A percentile compares a stretch with the other conserved stretches of the same genome.
phyloP scores from a whole-genome alignment of 2,797 vertebrate species.

The Hybognathus amarus region DNA sequence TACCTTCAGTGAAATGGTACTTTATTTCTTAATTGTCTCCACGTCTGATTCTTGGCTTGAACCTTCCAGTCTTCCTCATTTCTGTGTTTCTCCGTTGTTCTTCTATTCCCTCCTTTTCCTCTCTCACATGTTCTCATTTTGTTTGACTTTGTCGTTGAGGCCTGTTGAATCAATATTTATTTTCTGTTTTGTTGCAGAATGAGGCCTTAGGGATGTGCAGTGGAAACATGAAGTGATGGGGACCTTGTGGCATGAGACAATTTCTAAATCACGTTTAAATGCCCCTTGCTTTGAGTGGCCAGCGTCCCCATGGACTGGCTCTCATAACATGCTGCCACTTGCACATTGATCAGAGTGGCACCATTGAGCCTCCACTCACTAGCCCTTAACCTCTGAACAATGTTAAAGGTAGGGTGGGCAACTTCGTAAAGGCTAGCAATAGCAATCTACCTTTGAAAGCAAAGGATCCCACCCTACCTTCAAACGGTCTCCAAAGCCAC shows the following conservation, averaged over 20 bases:
- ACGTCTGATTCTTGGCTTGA: slow-evolving; percentile 20
- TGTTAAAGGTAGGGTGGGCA: neutral
- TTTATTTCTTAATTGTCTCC: slow-evolving; percentile 42
- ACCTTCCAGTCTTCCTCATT: neutral
- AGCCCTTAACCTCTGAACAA: slow-evolving; percentile 20
- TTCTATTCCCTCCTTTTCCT: slow-evolving; percentile 36
- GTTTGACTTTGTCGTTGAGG: slow-evolving; percentile 55
- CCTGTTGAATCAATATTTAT: slow-evolving; percentile 68
- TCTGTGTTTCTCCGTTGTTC: slow-evolving; percentile 20
- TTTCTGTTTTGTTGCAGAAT: slow-evolving; percentile 60
- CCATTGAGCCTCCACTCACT: slow-evolving; percentile 27
- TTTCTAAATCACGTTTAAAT: slow-evolving; percentile 57
- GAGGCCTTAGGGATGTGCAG: slow-evolving; percentile 54
- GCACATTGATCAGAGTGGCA: slow-evolving; percentile 44
- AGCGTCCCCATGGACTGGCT: slow-evolving; percentile 20
- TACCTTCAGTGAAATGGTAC: slow-evolving; percentile 51
- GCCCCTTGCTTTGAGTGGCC: slow-evolving; percentile 46
- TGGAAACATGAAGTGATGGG: slow-evolving; percentile 54
- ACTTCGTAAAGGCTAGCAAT: neutral
- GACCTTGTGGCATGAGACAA: slow-evolving; percentile 60
- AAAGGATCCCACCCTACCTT: neutral
- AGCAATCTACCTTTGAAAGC: neutral
- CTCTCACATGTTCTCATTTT: slow-evolving; percentile 26
- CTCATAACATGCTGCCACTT: slow-evolving; percentile 53
- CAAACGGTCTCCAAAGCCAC: neutral